Base-by-base conservation (phyloP, 2,797 vertebrate species). In the Acanthurus lineatus region DNA sequence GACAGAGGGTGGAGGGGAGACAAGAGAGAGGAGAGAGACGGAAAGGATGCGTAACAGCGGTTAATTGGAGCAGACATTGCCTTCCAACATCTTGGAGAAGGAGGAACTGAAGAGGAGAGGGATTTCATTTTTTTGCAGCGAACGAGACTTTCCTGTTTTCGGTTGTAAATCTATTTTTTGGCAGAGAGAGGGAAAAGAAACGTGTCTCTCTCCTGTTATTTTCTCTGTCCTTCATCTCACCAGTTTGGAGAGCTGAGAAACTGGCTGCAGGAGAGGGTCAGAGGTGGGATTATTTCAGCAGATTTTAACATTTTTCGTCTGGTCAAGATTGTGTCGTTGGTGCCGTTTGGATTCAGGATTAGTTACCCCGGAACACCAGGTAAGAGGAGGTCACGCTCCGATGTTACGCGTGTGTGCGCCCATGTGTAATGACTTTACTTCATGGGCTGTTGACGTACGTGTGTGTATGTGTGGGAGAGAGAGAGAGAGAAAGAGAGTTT, bases 281-380 rank as follows among this genome's bases (percentile, higher is more conserved):
- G 74, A 77, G 65, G 77, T 86, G 80, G 91, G 75, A 92, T 90
- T 93, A 91, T 83, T 82, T 72, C 70, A n/a, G 0, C 69, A 68
- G 0, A 9, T 67, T 49, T 49, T 2, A n/a, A 48, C 61, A 5
- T 22, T 60, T 59, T 20, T n/a, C 76, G 14, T 15, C 66, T 45
- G 67, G 17, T 79, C 64, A 20, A 79, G 60, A 58, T 8, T 72
- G 12, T 44, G 59, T 61, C 76, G 57, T 45, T 73, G 15, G 40
- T 45, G 40, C 56, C 38, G 51, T 44, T 61, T 15, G 69, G 81
- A 82, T 82, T 73, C 78, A 44, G 87, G 79, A 89, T 76, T 70
- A 79, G 51, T 74, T 81, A 22, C 76, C 48, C 58, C 35, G 3
- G 38, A 75, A 67, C 65, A 52, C 7, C 70, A 86, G 89, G 90